Evolutionary conservation across 2,113 vertebrate genomes (phyloP).

Genomic region (Thunnus maccoyii): DNA sequence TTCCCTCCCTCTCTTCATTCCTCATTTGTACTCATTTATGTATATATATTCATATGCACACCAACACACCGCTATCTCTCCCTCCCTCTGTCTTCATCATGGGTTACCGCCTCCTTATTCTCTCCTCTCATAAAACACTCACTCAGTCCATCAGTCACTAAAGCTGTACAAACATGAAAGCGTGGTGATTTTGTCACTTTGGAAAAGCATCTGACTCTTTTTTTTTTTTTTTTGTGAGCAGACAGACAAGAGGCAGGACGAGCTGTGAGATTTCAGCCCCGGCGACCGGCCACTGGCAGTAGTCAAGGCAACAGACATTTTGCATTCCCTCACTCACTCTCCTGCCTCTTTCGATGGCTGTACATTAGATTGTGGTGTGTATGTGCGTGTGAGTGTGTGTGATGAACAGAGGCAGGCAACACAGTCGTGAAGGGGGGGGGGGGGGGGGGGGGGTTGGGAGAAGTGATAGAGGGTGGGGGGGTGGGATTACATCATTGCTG

Average conservation of each 20-base stretch:
- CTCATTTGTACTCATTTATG: constrained; percentile 38
- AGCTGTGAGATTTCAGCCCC: constrained; percentile 30
- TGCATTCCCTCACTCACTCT: constrained; percentile 60
- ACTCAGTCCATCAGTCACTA: constrained; percentile 13
- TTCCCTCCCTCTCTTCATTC: neutral
- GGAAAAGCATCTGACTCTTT: constrained; percentile 22
- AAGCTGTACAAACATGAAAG: neutral
- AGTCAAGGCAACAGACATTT: constrained; percentile 76
- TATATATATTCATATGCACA: constrained; percentile 24
- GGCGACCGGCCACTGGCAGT: constrained; percentile 49
- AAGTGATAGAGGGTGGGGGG: constrained; percentile 19
- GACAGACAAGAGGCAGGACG: constrained; percentile 5
- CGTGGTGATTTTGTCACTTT: constrained; percentile 22
- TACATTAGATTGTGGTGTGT: constrained; percentile 46
- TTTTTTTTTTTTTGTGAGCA: neutral
- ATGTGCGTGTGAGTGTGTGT: constrained; percentile 33
- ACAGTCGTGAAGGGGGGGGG: constrained; percentile 63
- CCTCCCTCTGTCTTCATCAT: neutral
- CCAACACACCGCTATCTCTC: neutral
- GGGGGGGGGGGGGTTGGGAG: constrained; percentile 3
- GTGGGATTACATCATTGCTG: constrained; percentile 79
- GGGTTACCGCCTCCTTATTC: constrained; percentile 24
- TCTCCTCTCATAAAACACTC: constrained; percentile 17
- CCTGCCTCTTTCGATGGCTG: constrained; percentile 47
- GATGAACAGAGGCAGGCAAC: constrained; percentile 58